Conservation (phyloP, 2,888 invertebrate genomes). For the Drosophila rellima region DNA sequence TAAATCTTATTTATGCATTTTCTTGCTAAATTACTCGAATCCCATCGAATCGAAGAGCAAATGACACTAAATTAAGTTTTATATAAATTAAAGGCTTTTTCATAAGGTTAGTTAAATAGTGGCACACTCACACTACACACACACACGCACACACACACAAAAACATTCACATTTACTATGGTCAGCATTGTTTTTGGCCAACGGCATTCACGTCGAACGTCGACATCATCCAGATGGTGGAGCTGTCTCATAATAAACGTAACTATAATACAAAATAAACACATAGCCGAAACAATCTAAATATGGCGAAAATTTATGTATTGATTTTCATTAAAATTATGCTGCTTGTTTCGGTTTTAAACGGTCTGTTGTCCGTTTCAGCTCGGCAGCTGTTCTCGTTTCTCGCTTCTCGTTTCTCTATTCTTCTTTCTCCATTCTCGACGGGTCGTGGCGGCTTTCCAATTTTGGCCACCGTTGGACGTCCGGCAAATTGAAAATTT, state of each 20-base stretch:
- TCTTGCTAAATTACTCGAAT: neutral
- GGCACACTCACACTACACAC: neutral
- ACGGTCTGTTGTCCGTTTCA: conserved; percentile 22
- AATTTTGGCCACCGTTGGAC: conserved; percentile 69
- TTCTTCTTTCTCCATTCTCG: conserved; percentile 15
- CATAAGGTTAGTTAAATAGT: conserved; percentile 24
- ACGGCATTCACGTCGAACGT: conserved; percentile 3
- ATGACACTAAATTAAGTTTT: conserved; percentile 2
- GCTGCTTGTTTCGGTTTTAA: conserved; percentile 38
- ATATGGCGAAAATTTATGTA: conserved; percentile 76
- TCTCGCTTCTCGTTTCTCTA: conserved; percentile 21
- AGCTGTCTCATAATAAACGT: conserved; percentile 68
- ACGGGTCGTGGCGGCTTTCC: conserved; percentile 60
- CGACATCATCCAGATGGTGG: conserved; percentile 24
- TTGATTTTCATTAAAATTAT: conserved; percentile 79
- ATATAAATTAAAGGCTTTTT: conserved; percentile 13
- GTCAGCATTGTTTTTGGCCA: conserved; percentile 22
- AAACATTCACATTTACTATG: neutral
- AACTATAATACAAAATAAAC: conserved; percentile 80
- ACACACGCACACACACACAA: conserved; percentile 6
- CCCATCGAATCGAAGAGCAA: neutral
- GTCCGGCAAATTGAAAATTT: conserved; percentile 78
- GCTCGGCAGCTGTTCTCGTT: conserved; percentile 25
- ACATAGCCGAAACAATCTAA: conserved; percentile 76
- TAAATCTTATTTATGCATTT: neutral